Evolutionary conservation across 2,113 vertebrate genomes (phyloP), one percentile per base, ranked within the genome.

Genomic region (Vulpes vulpes): DNA sequence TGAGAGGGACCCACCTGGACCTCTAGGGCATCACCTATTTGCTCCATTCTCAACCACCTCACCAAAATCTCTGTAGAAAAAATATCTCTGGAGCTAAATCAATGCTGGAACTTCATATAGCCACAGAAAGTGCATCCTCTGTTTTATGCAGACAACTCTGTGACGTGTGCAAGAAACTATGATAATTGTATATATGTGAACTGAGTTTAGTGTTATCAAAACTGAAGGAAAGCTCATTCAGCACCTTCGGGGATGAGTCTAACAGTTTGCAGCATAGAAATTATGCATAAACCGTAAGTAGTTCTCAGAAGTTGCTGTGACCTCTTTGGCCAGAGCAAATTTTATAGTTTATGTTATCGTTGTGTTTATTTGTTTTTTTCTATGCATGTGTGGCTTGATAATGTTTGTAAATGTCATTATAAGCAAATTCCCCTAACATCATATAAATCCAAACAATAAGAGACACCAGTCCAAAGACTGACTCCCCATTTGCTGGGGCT

Each of bases 171-270:
- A 49, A 69, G 83, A 89, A 89, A 64, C 43, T 69, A 51, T 22
- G 11, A 80, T 20, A 79, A 59, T 57, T n/a, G 35, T 80, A 14
- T 90, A 9, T 38, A 32, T 51, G 57, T 73, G 35, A 97, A 57
- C 23, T 43, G 67, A 92, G 60, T 53, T 80, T 49, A 95, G 79
- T 20, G 35, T 90, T 59, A 95, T 51, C 64, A 86, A 90, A 64
- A 97, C 79, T 76, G 22, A 43, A 38, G 55, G 49, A 89, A 89
- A 93, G 10, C 73, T 81, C 84, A 67, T 74, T 64, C 23, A 14
- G 30, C 32, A 86, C 81, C 57, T 95, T 90, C 49, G 14, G 19
- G 8, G 15, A 89, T 86, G 8, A 73, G 43, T 78, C 17, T 73
- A 74, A 90, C 35, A 80, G 80, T 93, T 57, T 74, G 30, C 23